phyloP scores from a whole-genome alignment of 30 jellyfish, hydroid and myxozoan genomes.

The Aurelia sp. region DNA sequence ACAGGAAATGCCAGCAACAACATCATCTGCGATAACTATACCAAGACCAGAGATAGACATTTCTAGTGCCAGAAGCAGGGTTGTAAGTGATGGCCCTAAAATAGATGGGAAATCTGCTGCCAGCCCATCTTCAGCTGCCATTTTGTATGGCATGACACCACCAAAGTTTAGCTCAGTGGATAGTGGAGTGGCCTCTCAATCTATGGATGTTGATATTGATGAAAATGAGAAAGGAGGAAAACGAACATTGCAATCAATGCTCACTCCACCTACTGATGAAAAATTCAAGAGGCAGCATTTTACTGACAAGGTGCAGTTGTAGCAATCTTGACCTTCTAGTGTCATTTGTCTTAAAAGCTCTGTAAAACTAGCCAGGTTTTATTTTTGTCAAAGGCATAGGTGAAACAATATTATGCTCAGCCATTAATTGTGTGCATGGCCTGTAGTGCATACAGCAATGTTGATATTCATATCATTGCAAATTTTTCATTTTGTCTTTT shows the following conservation, averaged over 20 bases:
- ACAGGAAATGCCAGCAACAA: slow-evolving; percentile 7
- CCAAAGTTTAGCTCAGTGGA: slow-evolving; percentile 58
- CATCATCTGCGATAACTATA: neutral
- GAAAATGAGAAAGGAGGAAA: slow-evolving; percentile 65
- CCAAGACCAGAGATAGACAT: slow-evolving; percentile 44
- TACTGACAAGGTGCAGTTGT: neutral
- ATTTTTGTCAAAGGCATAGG: too few species aligned
- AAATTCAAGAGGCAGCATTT: slow-evolving; percentile 49
- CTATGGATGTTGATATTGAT: slow-evolving; percentile 77
- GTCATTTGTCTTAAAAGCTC: too few species aligned
- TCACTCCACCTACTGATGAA: slow-evolving; percentile 89
- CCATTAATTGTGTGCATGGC: too few species aligned
- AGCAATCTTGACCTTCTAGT: too few species aligned
- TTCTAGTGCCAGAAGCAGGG: slow-evolving; percentile 12
- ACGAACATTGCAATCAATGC: slow-evolving; percentile 66
- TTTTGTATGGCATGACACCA: slow-evolving; percentile 77
- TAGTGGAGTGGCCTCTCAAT: slow-evolving; percentile 86
- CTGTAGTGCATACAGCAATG: too few species aligned
- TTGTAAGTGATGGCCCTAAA: slow-evolving; percentile 31
- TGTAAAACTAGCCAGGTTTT: too few species aligned
- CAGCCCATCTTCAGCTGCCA: slow-evolving; percentile 85
- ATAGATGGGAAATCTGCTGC: slow-evolving; percentile 19
- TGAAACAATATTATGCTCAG: too few species aligned
- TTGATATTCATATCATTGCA: too few species aligned
- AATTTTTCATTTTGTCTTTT: neutral